Percentiles rank a stretch among this genome's conserved stretches.
Evolutionary conservation across 2,113 vertebrate species (phyloP).

Genomic region (Pomatorhinus ruficollis): DNA sequence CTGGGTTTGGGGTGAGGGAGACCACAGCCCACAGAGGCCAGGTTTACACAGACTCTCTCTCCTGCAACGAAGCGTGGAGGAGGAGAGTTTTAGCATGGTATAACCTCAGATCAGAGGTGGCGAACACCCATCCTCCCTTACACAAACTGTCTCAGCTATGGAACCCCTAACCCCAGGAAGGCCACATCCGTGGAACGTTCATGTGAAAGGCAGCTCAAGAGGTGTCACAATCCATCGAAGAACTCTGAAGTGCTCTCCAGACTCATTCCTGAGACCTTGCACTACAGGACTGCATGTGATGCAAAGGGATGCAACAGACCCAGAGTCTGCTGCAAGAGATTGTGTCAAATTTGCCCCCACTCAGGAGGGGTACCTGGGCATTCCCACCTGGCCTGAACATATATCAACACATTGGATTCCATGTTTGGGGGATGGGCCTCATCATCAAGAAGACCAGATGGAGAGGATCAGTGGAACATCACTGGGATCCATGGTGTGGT

Average conservation of each 20-base stretch:
- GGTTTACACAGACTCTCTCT: not conserved
- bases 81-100: no score
- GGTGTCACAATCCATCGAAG: not conserved
- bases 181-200: not conserved
- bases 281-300: fast-evolving
- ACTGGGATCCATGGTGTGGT: fast-evolving
- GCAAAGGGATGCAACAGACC: no score
- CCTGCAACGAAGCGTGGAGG: fast-evolving
- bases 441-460: not conserved
- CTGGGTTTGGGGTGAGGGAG: not conserved
- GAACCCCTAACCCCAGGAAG: not conserved
- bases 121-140: not conserved
- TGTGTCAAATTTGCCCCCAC: no score
- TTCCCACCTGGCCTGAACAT: not conserved
- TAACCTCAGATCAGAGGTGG: not conserved
- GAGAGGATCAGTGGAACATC: not conserved
- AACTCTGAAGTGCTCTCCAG: not conserved
- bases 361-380: not conserved
- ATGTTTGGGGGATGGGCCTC: fast-evolving
- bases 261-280: not conserved
- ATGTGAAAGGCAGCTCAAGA: not conserved
- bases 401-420: not conserved
- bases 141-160: not conserved
- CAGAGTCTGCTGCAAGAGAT: not conserved
- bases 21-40: not conserved